These are phyloP conservation scores for Ashinkailepas kermadecensis DNA, from an alignment of 2,888 invertebrate species.

Conservation along the genomic window DNA sequence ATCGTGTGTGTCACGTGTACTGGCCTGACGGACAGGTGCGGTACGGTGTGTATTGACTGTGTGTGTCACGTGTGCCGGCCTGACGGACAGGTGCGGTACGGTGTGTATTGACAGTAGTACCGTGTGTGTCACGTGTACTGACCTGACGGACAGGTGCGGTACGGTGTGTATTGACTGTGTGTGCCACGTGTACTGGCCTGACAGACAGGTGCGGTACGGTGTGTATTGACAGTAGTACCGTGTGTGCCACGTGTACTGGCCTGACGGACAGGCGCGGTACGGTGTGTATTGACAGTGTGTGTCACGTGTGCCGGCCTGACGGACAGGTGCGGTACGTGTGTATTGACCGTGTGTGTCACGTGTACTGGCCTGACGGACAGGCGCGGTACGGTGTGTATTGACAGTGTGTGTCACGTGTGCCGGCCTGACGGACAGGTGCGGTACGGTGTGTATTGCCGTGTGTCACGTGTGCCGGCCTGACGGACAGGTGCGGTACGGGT, in stretches of 20 bases:
- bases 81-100: slow-evolving; percentile 48
- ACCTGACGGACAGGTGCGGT: slow-evolving; percentile 40
- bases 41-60: too few species aligned
- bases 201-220: slow-evolving; percentile 48
- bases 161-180: slow-evolving; percentile 44
- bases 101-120: too few species aligned
- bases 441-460: slow-evolving; percentile 49
- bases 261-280: slow-evolving; percentile 45
- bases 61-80: too few species aligned
- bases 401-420: too few species aligned
- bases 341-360: too few species aligned
- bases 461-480: neutral
- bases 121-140: too few species aligned
- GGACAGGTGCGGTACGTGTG: slow-evolving; percentile 48
- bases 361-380: slow-evolving; percentile 26
- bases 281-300: slow-evolving; percentile 39
- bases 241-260: too few species aligned
- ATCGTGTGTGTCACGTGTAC: too few species aligned
- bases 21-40: too few species aligned
- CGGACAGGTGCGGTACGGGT: slow-evolving; percentile 48
- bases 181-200: neutral
- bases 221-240: too few species aligned
- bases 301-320: neutral
- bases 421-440: slow-evolving; percentile 31
- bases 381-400: slow-evolving; percentile 48